phyloP scores from a whole-genome alignment of 2,113 vertebrate species.

The Pagrus major region DNA sequence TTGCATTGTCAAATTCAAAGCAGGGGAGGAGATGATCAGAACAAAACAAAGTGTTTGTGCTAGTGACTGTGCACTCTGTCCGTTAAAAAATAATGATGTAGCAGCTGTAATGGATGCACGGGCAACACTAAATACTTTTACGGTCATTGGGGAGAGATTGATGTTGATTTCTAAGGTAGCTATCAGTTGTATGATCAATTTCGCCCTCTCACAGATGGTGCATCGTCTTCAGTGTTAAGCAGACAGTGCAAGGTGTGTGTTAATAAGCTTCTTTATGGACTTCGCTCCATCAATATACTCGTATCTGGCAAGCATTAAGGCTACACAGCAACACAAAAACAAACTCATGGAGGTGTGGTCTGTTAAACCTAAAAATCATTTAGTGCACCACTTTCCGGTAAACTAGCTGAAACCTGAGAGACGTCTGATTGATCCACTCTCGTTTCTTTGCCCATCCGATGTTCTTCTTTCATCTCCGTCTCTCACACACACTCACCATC shows the following conservation, averaged over 20 bases:
- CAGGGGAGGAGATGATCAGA: neutral
- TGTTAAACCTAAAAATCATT: conserved; percentile 40
- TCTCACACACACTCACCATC: neutral
- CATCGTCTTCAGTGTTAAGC: neutral
- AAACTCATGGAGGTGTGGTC: conserved; percentile 13
- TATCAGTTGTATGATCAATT: neutral
- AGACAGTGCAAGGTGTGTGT: neutral
- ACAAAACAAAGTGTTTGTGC: neutral
- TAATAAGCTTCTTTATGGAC: neutral
- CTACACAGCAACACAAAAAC: conserved; percentile 4
- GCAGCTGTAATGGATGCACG: neutral
- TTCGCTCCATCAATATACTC: neutral
- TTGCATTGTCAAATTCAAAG: conserved; percentile 34
- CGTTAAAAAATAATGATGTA: neutral
- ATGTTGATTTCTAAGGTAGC: too few relatives aligned
- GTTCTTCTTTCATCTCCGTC: neutral
- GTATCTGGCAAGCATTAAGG: neutral
- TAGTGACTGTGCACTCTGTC: neutral
- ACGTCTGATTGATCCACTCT: conserved; percentile 52
- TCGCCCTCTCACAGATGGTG: neutral
- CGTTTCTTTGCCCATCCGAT: conserved; percentile 2
- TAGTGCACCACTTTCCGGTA: conserved; percentile 60
- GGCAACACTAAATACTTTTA: neutral
- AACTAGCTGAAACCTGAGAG: conserved; percentile 63
- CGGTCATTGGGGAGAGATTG: neutral